Conservation (phyloP, 1,140 invertebrate species). For the Trachelipus rathkii region DNA sequence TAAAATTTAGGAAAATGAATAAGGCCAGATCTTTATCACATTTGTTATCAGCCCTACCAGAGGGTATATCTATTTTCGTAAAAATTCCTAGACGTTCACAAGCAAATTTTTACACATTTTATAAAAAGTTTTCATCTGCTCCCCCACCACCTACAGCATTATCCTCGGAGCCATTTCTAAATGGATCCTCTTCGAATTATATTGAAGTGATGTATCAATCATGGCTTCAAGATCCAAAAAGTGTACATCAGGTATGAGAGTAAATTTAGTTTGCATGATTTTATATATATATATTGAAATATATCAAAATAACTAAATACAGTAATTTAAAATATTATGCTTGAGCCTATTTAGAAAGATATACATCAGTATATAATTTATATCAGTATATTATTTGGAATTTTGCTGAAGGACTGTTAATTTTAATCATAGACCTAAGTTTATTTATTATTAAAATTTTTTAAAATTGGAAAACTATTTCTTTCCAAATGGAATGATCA, state of each 20-base stretch:
- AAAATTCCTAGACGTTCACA: background rate
- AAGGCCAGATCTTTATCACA: slow-evolving; percentile 33
- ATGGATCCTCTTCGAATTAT: slow-evolving; percentile 89
- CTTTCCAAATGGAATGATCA: too few species aligned
- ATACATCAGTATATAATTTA: too few species aligned
- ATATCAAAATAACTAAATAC: background rate
- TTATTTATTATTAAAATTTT: too few species aligned
- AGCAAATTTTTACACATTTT: background rate
- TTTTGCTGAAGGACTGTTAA: too few species aligned
- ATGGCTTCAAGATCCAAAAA: slow-evolving; percentile 89
- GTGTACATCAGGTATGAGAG: slow-evolving; percentile 84
- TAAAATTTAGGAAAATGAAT: slow-evolving; percentile 32
- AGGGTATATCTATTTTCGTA: slow-evolving; percentile 22
- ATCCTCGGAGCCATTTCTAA: slow-evolving; percentile 81
- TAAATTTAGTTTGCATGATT: background rate
- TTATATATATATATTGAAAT: background rate
- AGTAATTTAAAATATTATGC: background rate
- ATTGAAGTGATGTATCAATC: slow-evolving; percentile 99
- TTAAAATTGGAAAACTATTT: too few species aligned
- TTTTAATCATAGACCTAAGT: too few species aligned
- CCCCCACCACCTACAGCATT: slow-evolving; percentile 53
- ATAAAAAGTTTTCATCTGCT: slow-evolving; percentile 33
- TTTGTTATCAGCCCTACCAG: slow-evolving; percentile 25
- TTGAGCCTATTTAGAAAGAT: background rate
- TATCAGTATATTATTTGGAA: too few species aligned